phyloP scores from a whole-genome alignment of 2,113 vertebrate species.

The Arizona elegans region DNA sequence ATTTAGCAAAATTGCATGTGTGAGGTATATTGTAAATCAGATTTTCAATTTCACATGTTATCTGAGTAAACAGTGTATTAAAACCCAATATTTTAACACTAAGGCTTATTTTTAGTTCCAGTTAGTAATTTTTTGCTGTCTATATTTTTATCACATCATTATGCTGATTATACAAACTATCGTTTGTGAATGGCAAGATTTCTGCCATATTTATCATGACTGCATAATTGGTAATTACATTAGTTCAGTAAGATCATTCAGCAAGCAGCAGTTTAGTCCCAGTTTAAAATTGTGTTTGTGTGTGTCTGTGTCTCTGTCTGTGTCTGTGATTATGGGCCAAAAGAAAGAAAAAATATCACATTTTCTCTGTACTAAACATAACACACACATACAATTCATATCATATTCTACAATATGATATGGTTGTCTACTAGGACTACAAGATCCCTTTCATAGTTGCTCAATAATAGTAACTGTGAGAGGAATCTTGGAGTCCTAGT shows the following conservation, averaged over 20 bases:
- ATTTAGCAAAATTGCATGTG: neutral
- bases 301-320: neutral
- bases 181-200: conserved; percentile 57
- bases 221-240: conserved; percentile 38
- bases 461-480: too few species aligned
- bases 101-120: neutral
- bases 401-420: neutral
- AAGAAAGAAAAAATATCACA: neutral
- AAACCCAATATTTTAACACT: conserved; percentile 6
- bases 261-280: neutral
- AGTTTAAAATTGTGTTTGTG: neutral
- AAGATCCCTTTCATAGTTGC: too few species aligned
- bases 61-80: conserved; percentile 1
- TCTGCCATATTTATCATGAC: conserved; percentile 61
- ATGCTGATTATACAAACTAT: conserved; percentile 56
- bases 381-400: neutral
- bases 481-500: too few species aligned
- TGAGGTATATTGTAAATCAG: neutral
- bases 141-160: neutral
- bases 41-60: neutral
- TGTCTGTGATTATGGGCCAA: neutral
- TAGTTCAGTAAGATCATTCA: conserved; percentile 11
- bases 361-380: neutral
- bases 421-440: too few species aligned
- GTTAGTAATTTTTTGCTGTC: neutral